phyloP scores from a whole-genome alignment of 1,140 invertebrate species.

The Carposina sasakii region DNA sequence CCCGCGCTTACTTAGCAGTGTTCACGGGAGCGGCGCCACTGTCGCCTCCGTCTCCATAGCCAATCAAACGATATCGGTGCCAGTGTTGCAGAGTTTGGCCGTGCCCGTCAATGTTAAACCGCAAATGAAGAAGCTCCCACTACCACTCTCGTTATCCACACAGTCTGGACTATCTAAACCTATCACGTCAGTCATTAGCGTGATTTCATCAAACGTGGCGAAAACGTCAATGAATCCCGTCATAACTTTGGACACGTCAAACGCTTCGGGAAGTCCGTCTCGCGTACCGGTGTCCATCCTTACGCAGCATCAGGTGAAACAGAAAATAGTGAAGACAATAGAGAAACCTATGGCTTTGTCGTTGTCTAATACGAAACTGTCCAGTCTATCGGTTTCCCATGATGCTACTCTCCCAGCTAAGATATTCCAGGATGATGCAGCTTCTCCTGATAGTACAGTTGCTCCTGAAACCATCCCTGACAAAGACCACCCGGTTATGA shows the following conservation, averaged over 20 bases:
- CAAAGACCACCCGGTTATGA: constrained; percentile 27
- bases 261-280: constrained; percentile 39
- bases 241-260: constrained; percentile 58
- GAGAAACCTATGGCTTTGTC: constrained; percentile 72
- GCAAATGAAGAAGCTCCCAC: constrained; percentile 63
- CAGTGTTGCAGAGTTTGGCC: constrained; percentile 71
- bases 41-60: constrained; percentile 74
- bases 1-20: no score
- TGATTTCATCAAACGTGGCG: constrained; percentile 62
- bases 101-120: constrained; percentile 58
- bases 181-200: constrained; percentile 64
- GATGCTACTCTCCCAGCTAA: constrained; percentile 74
- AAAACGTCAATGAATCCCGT: constrained; percentile 62
- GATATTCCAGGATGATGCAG: constrained; percentile 76
- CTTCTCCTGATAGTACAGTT: constrained; percentile 73
- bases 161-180: constrained; percentile 56
- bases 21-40: no score
- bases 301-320: constrained; percentile 67
- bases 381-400: constrained; percentile 73
- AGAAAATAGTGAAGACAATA: constrained; percentile 69
- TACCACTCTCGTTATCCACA: constrained; percentile 47
- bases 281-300: constrained; percentile 62
- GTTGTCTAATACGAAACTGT: constrained; percentile 65
- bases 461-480: constrained; percentile 63
- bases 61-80: constrained; percentile 76